Evolutionary conservation across 2,797 vertebrate genomes (phyloP).

Genomic region (Dryobates pubescens): DNA sequence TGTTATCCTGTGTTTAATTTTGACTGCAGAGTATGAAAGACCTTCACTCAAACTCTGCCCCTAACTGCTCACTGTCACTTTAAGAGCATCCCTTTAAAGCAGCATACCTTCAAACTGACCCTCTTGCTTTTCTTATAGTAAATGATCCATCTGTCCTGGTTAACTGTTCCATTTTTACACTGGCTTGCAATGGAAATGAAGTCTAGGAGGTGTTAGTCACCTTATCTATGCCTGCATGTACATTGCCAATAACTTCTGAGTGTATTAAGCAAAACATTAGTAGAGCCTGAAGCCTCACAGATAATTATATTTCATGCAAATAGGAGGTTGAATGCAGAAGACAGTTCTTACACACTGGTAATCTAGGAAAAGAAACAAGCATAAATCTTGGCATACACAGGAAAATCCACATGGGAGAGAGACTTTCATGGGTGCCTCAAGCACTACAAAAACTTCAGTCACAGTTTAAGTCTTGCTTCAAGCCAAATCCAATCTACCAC

Average conservation of each 20-base stretch:
- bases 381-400: not conserved
- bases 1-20: not conserved
- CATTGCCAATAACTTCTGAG: not conserved
- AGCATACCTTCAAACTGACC: not conserved
- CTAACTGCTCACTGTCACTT: not conserved
- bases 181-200: not conserved
- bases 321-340: not conserved
- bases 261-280: slow-evolving; percentile 13
- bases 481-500: not conserved
- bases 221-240: not conserved
- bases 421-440: not conserved
- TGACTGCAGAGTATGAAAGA: not conserved
- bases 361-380: not conserved
- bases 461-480: slow-evolving; percentile 11
- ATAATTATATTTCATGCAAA: slow-evolving; percentile 45
- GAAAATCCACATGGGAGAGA: not conserved
- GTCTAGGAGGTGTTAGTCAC: not conserved
- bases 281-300: slow-evolving; percentile 10
- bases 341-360: not conserved
- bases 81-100: not conserved
- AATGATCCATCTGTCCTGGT: not conserved
- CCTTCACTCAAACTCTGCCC: not conserved
- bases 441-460: slow-evolving; percentile 3
- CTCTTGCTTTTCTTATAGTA: not conserved
- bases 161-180: not conserved